These are phyloP conservation scores for Baccha elongata DNA, from an alignment of 2,888 invertebrate genomes.

Conservation along the genomic window DNA sequence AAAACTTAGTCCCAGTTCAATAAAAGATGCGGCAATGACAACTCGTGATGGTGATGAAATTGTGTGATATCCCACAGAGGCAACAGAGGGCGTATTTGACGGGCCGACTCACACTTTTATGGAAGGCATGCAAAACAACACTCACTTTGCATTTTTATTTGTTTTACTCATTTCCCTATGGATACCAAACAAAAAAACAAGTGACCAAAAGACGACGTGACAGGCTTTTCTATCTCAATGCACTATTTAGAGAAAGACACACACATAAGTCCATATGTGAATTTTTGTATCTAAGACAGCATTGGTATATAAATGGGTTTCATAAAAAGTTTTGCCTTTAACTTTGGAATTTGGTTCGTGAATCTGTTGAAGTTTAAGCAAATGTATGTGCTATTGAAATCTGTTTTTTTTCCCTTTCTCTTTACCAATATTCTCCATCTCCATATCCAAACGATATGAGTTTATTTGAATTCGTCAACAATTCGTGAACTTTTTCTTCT, in stretches of 20 bases:
- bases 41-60: conserved; percentile 42
- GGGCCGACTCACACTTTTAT: background rate
- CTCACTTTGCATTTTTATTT: conserved; percentile 62
- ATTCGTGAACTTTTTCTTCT: conserved; percentile 14
- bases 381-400: background rate
- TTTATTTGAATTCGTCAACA: conserved; percentile 7
- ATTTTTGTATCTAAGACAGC: background rate
- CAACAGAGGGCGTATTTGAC: conserved; percentile 16
- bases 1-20: conserved; percentile 36
- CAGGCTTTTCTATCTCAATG: conserved; percentile 15
- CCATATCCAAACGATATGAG: conserved; percentile 8
- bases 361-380: conserved; percentile 12
- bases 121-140: background rate
- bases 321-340: conserved; percentile 15
- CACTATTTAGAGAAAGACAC: conserved; percentile 38
- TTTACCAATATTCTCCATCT: background rate
- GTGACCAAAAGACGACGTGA: conserved; percentile 37
- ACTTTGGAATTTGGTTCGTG: background rate
- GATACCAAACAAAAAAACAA: too few species aligned
- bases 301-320: background rate
- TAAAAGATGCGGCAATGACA: conserved; percentile 22
- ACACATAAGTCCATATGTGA: background rate
- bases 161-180: conserved; percentile 32
- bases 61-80: conserved; percentile 25
- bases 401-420: background rate